Evolutionary conservation across 1,140 invertebrate genomes (phyloP), one percentile per base, ranked within the genome.

Genomic region (Drosophila varians): DNA sequence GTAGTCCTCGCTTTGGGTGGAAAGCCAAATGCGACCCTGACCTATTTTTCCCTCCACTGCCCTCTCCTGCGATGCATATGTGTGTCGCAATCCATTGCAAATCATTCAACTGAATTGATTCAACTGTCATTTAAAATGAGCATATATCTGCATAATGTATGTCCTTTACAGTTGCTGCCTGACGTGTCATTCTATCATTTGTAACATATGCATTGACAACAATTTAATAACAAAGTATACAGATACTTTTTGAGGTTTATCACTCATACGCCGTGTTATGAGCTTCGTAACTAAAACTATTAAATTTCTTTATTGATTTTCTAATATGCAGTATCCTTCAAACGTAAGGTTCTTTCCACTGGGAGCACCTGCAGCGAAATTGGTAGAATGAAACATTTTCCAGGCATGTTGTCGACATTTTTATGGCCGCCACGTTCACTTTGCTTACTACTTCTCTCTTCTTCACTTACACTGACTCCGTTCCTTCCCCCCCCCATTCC

Each of bases 341-440:
- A 47, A 21, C 23, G 31, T 43, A 11, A 34, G 51, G 21, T 36
- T 43, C 26, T 43, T 9, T 8, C 4, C 8, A 12, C 4, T 18
- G 34, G 31, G 62, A 4, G 40, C 69, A 72, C 48, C 68, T 62
- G 76, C 68, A 74, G 48, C 58, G 34, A 53, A 53, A 66, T 66
- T 66, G 36, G 60, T 53, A 11, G 46, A 66, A 52, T 53, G 56
- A 51, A 49, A 86, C 70, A 73, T 69, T 76, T 74, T 47, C 47
- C 55, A 64, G 82, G 72, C 72, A 87, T 80, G 82, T 69, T 86
- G 82, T 86, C 80, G 80, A 86, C 80, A 77, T 84, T 84, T 84
- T 84, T 80, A 84, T 84, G 80, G 79, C 58, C 60, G 48, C 57
- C 76, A 40, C 60, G 12, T 65, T 40, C 48, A 25, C 16, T 14